Conservation (phyloP, 2,113 vertebrate species). For the Galbula dea region DNA sequence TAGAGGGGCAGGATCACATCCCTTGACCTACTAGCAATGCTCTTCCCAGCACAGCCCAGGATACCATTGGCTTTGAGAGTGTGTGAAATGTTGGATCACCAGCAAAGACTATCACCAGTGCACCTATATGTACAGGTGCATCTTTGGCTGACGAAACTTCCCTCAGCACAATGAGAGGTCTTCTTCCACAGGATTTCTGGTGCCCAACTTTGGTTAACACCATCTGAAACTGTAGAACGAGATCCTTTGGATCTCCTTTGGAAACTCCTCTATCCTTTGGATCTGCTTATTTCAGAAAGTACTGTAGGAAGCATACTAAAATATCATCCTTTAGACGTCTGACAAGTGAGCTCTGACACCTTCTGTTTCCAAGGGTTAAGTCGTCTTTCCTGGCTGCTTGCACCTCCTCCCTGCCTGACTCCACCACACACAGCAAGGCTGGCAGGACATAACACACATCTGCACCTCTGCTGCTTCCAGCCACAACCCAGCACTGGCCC, state of each 20-base stretch:
- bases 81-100: background rate
- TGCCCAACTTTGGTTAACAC: background rate
- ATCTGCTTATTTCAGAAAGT: background rate
- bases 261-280: background rate
- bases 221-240: background rate
- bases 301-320: background rate
- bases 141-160: background rate
- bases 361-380: background rate
- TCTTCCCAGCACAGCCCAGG: no score
- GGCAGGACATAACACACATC: background rate
- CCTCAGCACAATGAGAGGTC: background rate
- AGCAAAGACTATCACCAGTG: background rate
- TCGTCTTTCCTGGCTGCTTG: background rate
- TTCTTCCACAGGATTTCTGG: background rate
- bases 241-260: no score
- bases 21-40: no score
- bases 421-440: background rate
- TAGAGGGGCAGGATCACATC: no score
- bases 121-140: background rate
- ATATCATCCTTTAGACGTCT: background rate
- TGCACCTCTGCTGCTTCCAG: background rate
- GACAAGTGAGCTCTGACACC: background rate
- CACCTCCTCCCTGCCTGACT: background rate
- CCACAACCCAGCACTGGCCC: rapidly evolving
- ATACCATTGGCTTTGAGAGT: background rate